Base-by-base conservation (phyloP, 1,140 invertebrate genomes). In the Acromyrmex heyeri region DNA sequence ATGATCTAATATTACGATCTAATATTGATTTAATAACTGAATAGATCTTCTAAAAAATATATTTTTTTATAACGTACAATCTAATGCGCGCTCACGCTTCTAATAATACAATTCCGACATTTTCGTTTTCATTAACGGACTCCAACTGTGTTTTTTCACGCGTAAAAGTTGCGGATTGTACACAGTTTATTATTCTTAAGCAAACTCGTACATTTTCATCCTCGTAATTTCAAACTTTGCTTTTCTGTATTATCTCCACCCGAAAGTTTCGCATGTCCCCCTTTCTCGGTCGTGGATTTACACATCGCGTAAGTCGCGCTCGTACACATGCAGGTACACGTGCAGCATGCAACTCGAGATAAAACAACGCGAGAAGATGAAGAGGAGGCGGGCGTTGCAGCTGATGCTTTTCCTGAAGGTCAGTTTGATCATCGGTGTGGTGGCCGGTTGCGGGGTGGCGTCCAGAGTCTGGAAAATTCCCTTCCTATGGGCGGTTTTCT, bases 331-430 rank as follows among this genome's bases (percentile, higher is more conserved):
- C 57, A 95, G 94, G 87, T 95, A 95, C 76, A 95, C 93, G 5
- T 94, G 94, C 76, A 95, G 94, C 69, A 95, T 96, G 94, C 96
- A 96, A 86, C 91, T 96, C n/a, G 96, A 96, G 81, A 93, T 95
- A 79, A 96, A 96, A 85, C 94, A 96, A 53, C 95, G 96, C 27
- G 96, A 96, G 87, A 97, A 96, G 92, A 96, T 97, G 95, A 95
- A 95, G 65, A 93, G 95, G 72, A 95, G 96, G 72, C 95, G 96
- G 53, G 94, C 95, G 18, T 91, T 97, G 62, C 96, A 97, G 88
- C 93, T 97, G 83, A 94, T 96, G 79, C 95, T 97, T 1, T 97
- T 97, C 91, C 93, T 96, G 2, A 96, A 96, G 93, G 96, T 97
- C 87, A 95, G 95, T 44, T 70, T 95, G 38, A 95, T 95, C 76